Evolutionary conservation across 2,113 vertebrate species (phyloP).

Genomic region (Coregonus clupeaformis): DNA sequence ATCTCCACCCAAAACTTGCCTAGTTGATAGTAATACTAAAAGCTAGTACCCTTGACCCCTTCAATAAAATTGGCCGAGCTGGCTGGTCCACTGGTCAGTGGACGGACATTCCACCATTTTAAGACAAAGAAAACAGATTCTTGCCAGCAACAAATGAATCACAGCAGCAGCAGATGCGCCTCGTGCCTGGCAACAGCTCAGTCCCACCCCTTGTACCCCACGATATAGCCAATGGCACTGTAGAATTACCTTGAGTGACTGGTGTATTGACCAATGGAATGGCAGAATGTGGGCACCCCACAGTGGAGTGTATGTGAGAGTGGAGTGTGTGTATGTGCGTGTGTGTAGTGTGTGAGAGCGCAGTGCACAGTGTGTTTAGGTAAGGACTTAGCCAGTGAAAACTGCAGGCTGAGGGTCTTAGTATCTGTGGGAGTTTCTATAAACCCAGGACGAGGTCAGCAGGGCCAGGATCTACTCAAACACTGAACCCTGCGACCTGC

Average conservation of each 20-base stretch:
- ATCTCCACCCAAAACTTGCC: no score
- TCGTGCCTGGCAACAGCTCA: constrained; percentile 43
- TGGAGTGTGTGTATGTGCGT: constrained; percentile 48
- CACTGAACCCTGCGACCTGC: constrained; percentile 15
- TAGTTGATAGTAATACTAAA: not conserved
- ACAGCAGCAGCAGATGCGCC: constrained; percentile 48
- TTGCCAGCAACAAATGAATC: constrained; percentile 50
- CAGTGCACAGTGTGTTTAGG: constrained; percentile 61
- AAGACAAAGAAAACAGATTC: constrained; percentile 59
- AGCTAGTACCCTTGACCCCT: not conserved
- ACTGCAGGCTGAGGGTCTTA: constrained; percentile 28
- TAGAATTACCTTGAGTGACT: constrained; percentile 22
- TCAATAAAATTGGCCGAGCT: not conserved
- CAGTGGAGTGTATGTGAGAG: constrained; percentile 13
- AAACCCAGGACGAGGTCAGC: constrained; percentile 53
- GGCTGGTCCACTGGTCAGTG: constrained; percentile 46
- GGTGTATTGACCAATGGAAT: constrained; percentile 11
- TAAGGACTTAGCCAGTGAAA: constrained; percentile 60
- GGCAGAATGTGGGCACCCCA: constrained; percentile 7
- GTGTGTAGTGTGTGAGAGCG: constrained; percentile 42
- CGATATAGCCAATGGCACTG: not conserved
- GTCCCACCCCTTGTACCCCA: not conserved
- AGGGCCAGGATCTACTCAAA: constrained; percentile 26
- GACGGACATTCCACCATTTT: constrained; percentile 53
- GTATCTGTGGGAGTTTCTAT: constrained; percentile 39